Percentiles rank a stretch among this genome's conserved stretches.
Evolutionary conservation across 2,888 invertebrate genomes (phyloP).

Genomic region (Acanthopleura granulata): DNA sequence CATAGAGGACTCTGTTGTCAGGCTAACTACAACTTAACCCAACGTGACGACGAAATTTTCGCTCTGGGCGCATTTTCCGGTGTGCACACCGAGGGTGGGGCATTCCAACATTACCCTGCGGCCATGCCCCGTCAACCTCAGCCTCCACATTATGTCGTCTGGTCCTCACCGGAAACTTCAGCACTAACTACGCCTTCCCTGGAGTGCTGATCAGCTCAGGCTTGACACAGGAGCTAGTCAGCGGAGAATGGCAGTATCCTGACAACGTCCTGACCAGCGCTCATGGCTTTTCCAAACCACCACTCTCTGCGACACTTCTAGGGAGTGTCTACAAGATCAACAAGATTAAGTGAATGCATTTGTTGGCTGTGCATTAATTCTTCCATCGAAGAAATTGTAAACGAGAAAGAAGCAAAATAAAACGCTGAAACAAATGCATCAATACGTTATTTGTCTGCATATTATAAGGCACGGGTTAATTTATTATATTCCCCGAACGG

Average conservation of each 20-base stretch:
- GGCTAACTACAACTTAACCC: neutral
- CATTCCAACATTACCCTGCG: neutral
- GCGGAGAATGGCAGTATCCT: neutral
- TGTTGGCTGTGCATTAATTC: too few relatives aligned
- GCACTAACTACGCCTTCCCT: slow-evolving; percentile 28
- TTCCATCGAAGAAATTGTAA: too few relatives aligned
- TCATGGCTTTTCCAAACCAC: neutral
- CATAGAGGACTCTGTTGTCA: neutral
- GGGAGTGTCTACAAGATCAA: neutral
- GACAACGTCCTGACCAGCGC: neutral
- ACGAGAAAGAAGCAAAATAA: too few relatives aligned
- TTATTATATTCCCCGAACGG: too few relatives aligned
- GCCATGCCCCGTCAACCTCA: neutral
- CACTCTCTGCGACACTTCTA: neutral
- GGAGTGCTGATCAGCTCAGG: neutral
- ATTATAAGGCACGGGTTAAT: too few relatives aligned
- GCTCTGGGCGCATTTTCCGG: neutral
- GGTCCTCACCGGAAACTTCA: slow-evolving; percentile 26
- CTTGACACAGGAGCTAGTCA: neutral
- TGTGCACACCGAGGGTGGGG: neutral
- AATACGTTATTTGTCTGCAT: too few relatives aligned
- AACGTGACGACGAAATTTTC: neutral
- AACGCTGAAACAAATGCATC: too few relatives aligned
- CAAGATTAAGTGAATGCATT: too few relatives aligned
- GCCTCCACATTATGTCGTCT: slow-evolving; percentile 23